A percentile compares a stretch with the other conserved stretches of the same genome.
Conservation (phyloP, 1,140 invertebrate species). For the Mylabris phalerata region DNA sequence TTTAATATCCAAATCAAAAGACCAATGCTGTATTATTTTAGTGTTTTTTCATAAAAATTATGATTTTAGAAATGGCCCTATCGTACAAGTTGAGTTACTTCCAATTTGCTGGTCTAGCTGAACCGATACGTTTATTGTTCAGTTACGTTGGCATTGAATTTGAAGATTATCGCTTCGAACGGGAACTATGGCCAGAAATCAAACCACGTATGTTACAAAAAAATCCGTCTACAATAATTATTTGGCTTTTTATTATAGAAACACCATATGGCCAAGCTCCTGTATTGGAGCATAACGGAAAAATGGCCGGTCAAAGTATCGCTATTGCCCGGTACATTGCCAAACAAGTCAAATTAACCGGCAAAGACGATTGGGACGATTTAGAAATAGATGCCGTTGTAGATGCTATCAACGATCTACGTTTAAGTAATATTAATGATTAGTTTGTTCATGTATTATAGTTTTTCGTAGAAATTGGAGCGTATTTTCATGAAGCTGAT, state of each 20-base stretch:
- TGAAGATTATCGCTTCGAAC: constrained; percentile 55
- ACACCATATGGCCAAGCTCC: constrained; percentile 69
- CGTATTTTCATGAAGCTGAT: background rate
- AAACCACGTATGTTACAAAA: constrained; percentile 1
- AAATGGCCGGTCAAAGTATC: constrained; percentile 55
- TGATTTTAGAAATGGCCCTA: constrained; percentile 26
- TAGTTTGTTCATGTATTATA: constrained; percentile 30
- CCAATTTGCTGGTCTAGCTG: constrained; percentile 55
- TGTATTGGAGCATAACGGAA: constrained; percentile 62
- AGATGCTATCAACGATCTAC: constrained; percentile 51
- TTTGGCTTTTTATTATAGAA: constrained; percentile 38
- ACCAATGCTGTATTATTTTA: background rate
- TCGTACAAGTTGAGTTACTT: constrained; percentile 58
- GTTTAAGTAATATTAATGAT: constrained; percentile 10
- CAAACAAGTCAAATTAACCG: constrained; percentile 54
- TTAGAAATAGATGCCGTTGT: constrained; percentile 56
- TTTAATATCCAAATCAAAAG: too few relatives aligned
- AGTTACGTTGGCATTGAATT: constrained; percentile 57
- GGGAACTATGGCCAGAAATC: constrained; percentile 46
- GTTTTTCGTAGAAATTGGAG: background rate
- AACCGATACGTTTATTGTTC: constrained; percentile 63
- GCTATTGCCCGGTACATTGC: constrained; percentile 65
- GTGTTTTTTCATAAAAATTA: background rate
- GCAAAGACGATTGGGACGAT: constrained; percentile 57
- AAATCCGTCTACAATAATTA: background rate